Base-by-base conservation (phyloP, 2,888 invertebrate genomes). In the Cryptus armator region DNA sequence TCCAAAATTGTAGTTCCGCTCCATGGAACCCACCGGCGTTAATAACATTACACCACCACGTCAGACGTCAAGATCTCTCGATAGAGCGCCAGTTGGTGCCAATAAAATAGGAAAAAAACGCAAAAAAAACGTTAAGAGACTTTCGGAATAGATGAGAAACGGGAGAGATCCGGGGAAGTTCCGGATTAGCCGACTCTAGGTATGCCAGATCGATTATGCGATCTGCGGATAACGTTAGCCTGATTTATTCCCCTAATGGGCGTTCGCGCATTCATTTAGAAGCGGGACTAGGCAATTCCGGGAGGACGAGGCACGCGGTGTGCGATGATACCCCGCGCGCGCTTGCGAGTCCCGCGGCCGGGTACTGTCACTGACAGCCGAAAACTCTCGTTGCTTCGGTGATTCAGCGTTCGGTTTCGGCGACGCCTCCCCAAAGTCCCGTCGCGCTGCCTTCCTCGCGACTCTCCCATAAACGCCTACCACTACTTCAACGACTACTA, bases 191-290 rank as follows among this genome's bases (percentile, higher is more conserved):
- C 78, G 74, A 71, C 81, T 71, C 66, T 82, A 75, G 84, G 76
- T 86, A 85, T 80, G 84, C 74, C 90, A 91, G 91, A 93, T 93
- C 92, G 92, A 93, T 93, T 91, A 91, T 92, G 91, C 91, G 91
- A 91, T 91, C 93, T 93, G 93, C 89, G 92, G 92, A 92, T 93
- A 93, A 93, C 93, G 90, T 92, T 91, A 88, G 91, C 89, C 93
- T 93, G 93, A 93, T 93, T 93, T 93, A 93, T 93, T 93, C 92
- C 92, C 93, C 91, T 93, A 93, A 93, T 93, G 93, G 93, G 93
- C 93, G 93, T 93, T 93, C 91, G 93, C 91, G 93, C 92, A 93
- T 93, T 93, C 93, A 93, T 93, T 93, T 93, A 89, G 89, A 89
- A 90, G 88, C 90, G 91, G 37, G 89, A 90, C 91, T 91, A 91